A percentile compares a stretch with the other conserved stretches of the same genome.
Conservation (phyloP, 2,888 invertebrate genomes). For the Chironomus tentans region DNA sequence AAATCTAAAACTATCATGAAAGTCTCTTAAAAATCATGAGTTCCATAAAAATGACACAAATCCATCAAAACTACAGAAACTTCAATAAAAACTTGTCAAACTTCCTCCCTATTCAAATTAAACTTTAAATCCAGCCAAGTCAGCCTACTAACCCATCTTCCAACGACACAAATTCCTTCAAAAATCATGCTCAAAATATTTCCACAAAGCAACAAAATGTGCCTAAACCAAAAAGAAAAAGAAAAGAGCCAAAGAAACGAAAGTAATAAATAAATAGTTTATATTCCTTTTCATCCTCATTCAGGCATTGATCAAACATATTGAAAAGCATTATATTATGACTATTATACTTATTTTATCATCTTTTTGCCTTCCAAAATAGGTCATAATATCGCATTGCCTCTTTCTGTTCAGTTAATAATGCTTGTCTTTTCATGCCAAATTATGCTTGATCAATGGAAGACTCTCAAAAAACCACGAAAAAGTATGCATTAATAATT, state of each 20-base stretch:
- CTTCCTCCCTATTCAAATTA: too few species aligned
- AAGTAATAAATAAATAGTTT: constrained; percentile 25
- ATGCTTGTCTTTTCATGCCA: constrained; percentile 10
- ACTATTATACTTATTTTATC: background rate
- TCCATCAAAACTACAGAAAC: too few species aligned
- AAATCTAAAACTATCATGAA: too few species aligned
- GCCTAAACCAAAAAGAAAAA: background rate
- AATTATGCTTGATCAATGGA: constrained; percentile 16
- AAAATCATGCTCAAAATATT: background rate
- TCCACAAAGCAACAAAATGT: background rate
- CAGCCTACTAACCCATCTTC: too few species aligned
- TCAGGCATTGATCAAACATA: constrained; percentile 26
- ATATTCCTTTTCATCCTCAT: background rate
- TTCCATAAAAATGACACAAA: too few species aligned
- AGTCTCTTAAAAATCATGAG: too few species aligned
- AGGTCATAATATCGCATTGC: background rate
- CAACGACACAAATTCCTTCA: too few species aligned
- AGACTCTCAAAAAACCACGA: background rate
- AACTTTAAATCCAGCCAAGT: too few species aligned
- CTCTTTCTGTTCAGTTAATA: constrained; percentile 12
- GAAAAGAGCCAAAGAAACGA: background rate
- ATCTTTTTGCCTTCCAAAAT: background rate
- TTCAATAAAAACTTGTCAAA: too few species aligned
- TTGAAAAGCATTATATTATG: constrained; percentile 14
- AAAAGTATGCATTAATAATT: too few species aligned